Evolutionary conservation across 2,888 invertebrate species (phyloP).

Genomic region (Herminia tarsipennalis): DNA sequence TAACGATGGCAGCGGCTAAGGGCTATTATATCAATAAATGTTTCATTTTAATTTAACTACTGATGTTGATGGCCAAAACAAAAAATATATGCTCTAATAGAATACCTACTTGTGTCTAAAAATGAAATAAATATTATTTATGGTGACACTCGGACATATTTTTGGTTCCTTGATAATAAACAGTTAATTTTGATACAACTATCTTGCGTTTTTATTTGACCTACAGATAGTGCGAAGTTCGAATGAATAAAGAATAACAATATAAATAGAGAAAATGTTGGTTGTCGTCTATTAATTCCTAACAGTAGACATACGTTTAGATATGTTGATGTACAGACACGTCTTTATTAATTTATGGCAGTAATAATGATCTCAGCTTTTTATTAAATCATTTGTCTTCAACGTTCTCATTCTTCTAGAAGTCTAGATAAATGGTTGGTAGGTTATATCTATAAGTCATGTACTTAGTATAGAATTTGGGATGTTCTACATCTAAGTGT

Average conservation of each 20-base stretch:
- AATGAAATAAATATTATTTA: slow-evolving; percentile 9
- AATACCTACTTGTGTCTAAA: too few relatives aligned
- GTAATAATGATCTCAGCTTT: slow-evolving; percentile 11
- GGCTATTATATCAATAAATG: slow-evolving; percentile 28
- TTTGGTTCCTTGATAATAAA: too few relatives aligned
- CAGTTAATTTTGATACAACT: too few relatives aligned
- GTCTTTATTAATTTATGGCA: slow-evolving; percentile 21
- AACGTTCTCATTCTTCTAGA: slow-evolving; percentile 1
- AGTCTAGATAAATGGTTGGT: too few relatives aligned
- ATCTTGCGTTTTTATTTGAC: too few relatives aligned
- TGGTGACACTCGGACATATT: neutral
- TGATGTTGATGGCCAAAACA: slow-evolving; percentile 16
- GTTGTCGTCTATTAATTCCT: slow-evolving; percentile 24
- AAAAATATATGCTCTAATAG: slow-evolving; percentile 19
- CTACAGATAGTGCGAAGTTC: too few relatives aligned
- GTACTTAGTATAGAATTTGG: too few relatives aligned
- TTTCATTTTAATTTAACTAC: slow-evolving; percentile 18
- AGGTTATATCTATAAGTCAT: too few relatives aligned
- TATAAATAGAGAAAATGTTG: slow-evolving; percentile 22
- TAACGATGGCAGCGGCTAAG: slow-evolving; percentile 19
- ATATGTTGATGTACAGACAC: slow-evolving; percentile 29
- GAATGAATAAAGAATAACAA: slow-evolving; percentile 22
- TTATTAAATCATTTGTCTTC: slow-evolving; percentile 11
- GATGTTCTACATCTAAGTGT: too few relatives aligned
- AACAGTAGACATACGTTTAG: slow-evolving; percentile 21